Conservation (phyloP, 2,797 vertebrate genomes). For the Rhabdomys pumilio region DNA sequence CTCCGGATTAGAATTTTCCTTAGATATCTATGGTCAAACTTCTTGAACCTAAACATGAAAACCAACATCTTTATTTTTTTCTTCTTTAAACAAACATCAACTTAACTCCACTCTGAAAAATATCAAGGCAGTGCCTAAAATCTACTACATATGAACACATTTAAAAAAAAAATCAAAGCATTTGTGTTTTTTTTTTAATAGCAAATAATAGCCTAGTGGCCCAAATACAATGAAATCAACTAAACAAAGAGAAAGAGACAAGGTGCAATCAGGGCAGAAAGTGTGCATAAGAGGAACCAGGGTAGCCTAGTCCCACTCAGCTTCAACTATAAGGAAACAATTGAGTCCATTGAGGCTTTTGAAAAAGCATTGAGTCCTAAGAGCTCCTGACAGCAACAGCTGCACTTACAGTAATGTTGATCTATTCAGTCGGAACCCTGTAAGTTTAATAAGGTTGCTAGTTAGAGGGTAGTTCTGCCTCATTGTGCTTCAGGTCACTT, state of each 20-base stretch:
- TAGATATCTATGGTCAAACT: constrained; percentile 95
- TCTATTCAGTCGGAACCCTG: constrained; percentile 83
- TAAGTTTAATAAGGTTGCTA: constrained; percentile 78
- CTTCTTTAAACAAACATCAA: constrained; percentile 48
- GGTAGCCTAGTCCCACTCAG: constrained; percentile 66
- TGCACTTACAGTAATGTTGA: constrained; percentile 81
- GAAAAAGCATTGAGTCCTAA: constrained; percentile 78
- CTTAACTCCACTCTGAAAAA: constrained; percentile 65
- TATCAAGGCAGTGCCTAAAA: constrained; percentile 14
- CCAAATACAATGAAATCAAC: constrained; percentile 78
- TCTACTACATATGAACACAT: neutral
- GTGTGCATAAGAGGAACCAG: neutral
- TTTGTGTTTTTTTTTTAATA: neutral
- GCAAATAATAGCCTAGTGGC: constrained; percentile 18
- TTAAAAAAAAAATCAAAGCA: neutral
- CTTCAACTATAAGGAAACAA: constrained; percentile 79
- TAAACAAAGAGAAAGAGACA: constrained; percentile 84
- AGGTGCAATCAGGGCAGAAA: constrained; percentile 83
- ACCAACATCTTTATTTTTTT: constrained; percentile 17
- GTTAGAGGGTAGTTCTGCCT: constrained; percentile 84
- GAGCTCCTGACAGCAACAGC: constrained; percentile 80
- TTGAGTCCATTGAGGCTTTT: constrained; percentile 64
- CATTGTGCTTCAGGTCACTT: constrained; percentile 84
- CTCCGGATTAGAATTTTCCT: constrained; percentile 95
- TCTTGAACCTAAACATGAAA: constrained; percentile 93